phyloP scores from a whole-genome alignment of 2,113 vertebrate genomes.

The Pheucticus melanocephalus region DNA sequence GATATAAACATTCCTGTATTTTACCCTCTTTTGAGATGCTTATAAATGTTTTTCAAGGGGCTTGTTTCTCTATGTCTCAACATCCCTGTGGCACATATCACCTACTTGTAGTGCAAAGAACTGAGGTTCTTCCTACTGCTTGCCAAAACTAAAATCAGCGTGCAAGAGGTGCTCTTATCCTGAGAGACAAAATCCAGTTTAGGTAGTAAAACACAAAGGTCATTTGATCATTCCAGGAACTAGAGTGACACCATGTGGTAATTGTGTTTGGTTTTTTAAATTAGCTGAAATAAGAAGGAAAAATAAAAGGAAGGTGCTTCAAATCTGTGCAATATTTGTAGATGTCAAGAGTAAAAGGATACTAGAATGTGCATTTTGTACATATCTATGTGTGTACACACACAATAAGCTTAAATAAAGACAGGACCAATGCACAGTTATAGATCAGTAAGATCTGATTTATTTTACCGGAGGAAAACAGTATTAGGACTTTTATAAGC shows the following conservation, averaged over 20 bases:
- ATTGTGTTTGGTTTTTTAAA: not conserved
- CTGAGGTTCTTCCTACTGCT: not conserved
- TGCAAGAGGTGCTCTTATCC: not conserved
- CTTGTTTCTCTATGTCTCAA: not conserved
- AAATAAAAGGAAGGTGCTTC: not conserved
- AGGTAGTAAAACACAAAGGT: not conserved
- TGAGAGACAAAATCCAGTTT: not conserved
- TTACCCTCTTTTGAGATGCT: not conserved
- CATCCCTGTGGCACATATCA: not conserved
- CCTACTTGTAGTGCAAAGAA: not conserved
- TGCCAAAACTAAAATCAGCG: not conserved
- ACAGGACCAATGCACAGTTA: not conserved
- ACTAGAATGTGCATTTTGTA: not conserved
- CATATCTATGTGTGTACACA: not conserved
- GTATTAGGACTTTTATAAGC: not conserved
- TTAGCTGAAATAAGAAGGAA: not conserved
- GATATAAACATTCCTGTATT: not conserved
- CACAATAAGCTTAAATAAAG: not conserved
- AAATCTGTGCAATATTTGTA: not conserved
- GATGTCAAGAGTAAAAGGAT: not conserved
- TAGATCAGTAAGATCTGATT: not conserved
- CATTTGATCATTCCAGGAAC: not conserved
- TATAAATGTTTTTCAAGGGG: not conserved
- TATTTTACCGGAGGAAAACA: not conserved
- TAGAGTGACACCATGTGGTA: conserved; percentile 17